Conservation (phyloP, 1,140 invertebrate species). For the Bradysia coprophila region DNA sequence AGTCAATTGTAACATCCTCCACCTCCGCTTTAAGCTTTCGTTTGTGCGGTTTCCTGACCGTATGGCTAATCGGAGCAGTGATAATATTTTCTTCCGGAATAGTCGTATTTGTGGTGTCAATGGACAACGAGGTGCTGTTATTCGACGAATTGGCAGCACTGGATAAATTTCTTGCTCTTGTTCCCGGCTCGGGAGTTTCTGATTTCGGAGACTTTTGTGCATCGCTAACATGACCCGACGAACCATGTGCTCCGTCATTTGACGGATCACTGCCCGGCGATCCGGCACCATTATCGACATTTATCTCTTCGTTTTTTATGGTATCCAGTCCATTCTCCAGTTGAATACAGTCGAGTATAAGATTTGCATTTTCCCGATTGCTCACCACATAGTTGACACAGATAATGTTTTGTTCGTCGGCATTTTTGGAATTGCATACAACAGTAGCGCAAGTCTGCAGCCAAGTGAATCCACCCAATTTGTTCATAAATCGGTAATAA, state of each 20-base stretch:
- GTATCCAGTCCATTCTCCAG: slow-evolving; percentile 59
- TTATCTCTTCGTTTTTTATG: slow-evolving; percentile 57
- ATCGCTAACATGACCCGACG: slow-evolving; percentile 10
- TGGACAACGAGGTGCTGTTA: slow-evolving; percentile 12
- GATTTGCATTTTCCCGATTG: slow-evolving; percentile 72
- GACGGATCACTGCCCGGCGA: slow-evolving; percentile 62
- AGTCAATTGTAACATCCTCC: not conserved
- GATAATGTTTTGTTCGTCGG: slow-evolving; percentile 90
- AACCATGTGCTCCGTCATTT: slow-evolving; percentile 17
- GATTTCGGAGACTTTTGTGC: slow-evolving; percentile 12
- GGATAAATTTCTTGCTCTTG: slow-evolving; percentile 1
- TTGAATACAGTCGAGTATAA: slow-evolving; percentile 86
- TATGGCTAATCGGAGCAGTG: not conserved
- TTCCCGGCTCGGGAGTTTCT: slow-evolving; percentile 11
- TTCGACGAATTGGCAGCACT: not conserved
- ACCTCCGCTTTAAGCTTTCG: not conserved
- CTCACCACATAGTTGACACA: slow-evolving; percentile 81
- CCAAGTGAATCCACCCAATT: slow-evolving; percentile 89
- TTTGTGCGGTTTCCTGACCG: not conserved
- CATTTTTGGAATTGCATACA: slow-evolving; percentile 86
- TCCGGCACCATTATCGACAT: slow-evolving; percentile 66
- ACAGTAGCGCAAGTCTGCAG: slow-evolving; percentile 92
- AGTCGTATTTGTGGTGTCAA: not conserved
- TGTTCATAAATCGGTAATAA: slow-evolving; percentile 91
- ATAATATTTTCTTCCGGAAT: not conserved